Conservation (phyloP, 2,797 vertebrate species). For the Karalla daura region DNA sequence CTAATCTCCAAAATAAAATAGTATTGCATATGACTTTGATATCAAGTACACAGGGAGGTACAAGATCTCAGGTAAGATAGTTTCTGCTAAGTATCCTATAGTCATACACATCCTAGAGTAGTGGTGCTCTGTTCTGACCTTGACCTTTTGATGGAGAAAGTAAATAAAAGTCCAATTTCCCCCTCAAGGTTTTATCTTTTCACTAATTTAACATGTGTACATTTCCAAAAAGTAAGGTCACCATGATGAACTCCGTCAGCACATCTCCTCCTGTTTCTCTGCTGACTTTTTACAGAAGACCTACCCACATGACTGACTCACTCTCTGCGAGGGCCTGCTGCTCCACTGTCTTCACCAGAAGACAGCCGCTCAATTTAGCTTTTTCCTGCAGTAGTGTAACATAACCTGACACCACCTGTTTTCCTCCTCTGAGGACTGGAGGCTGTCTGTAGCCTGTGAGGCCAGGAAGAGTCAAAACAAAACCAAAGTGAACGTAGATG, state of each 20-base stretch:
- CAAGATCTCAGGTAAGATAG: background rate
- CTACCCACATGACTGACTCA: constrained; percentile 29
- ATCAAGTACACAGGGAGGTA: background rate
- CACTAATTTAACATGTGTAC: constrained; percentile 9
- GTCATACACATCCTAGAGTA: background rate
- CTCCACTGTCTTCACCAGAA: constrained; percentile 4
- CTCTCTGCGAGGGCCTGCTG: constrained; percentile 5
- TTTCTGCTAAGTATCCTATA: background rate
- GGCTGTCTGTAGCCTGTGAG: constrained; percentile 11
- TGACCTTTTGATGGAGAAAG: background rate
- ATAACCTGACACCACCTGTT: constrained; percentile 15
- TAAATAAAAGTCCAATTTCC: background rate
- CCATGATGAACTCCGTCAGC: background rate
- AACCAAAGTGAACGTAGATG: background rate
- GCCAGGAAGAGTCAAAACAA: background rate
- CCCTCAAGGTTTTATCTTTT: background rate
- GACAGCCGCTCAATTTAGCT: constrained; percentile 27
- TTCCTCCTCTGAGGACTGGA: constrained; percentile 16
- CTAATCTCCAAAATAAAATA: background rate
- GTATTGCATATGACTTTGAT: background rate
- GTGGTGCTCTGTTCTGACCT: background rate
- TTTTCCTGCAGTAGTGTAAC: constrained; percentile 3
- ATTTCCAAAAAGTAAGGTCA: background rate
- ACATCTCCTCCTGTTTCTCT: background rate
- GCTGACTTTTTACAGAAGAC: constrained; percentile 14